A percentile compares a stretch with the other conserved stretches of the same genome.
Conservation (phyloP, 2,888 invertebrate genomes). For the Balanococcus diminutus region DNA sequence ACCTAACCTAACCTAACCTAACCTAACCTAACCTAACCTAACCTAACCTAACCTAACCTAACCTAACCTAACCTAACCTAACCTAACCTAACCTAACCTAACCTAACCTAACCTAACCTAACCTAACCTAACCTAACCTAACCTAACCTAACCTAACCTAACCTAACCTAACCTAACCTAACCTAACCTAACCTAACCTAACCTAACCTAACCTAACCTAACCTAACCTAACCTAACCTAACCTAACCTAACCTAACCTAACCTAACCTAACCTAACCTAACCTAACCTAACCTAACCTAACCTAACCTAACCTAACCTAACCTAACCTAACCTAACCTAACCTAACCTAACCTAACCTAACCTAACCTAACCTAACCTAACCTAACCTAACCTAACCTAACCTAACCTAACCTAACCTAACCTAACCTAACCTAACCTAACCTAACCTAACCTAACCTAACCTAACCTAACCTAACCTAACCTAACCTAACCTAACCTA, state of each 20-base stretch:
- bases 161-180: constrained; percentile 54
- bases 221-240: constrained; percentile 50
- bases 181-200: constrained; percentile 56
- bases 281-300: constrained; percentile 57
- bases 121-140: constrained; percentile 55
- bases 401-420: constrained; percentile 57
- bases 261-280: constrained; percentile 55
- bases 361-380: constrained; percentile 50
- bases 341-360: constrained; percentile 52
- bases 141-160: constrained; percentile 57
- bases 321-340: constrained; percentile 55
- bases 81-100: constrained; percentile 55
- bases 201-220: constrained; percentile 55
- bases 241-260: constrained; percentile 45
- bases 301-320: constrained; percentile 53
- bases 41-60: constrained; percentile 54
- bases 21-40: constrained; percentile 57
- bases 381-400: constrained; percentile 55
- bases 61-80: constrained; percentile 55
- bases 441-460: too few species aligned
- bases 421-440: constrained; percentile 57
- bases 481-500: too few species aligned
- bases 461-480: too few species aligned
- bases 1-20: constrained; percentile 57
- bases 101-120: too few species aligned